Conservation (phyloP, 2,888 invertebrate genomes). For the Pristionchus exspectatus region DNA sequence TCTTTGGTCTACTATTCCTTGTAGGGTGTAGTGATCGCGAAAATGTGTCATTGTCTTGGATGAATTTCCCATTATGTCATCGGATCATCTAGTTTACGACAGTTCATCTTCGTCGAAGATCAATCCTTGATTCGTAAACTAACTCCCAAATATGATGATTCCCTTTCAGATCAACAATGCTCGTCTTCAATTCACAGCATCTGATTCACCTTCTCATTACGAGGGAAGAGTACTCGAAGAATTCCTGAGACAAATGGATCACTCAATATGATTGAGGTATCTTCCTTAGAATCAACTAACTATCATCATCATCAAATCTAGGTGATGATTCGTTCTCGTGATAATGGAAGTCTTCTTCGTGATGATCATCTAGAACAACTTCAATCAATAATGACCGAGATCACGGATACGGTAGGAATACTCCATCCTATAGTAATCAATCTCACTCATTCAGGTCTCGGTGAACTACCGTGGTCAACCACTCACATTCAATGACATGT, state of each 20-base stretch:
- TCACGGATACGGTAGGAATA: constrained; percentile 53
- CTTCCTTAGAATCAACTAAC: no score
- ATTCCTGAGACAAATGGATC: constrained; percentile 71
- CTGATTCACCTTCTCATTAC: constrained; percentile 64
- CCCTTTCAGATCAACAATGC: constrained; percentile 69
- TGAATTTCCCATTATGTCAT: not conserved
- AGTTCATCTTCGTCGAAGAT: not conserved
- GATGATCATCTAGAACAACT: constrained; percentile 60
- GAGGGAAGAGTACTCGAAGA: constrained; percentile 66
- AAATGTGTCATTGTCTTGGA: not conserved
- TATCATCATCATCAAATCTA: constrained; percentile 25
- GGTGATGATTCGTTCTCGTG: constrained; percentile 64
- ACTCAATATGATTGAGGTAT: constrained; percentile 70
- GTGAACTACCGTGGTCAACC: constrained; percentile 43
- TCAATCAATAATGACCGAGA: constrained; percentile 58
- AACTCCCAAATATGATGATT: not conserved
- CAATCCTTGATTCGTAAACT: no score
- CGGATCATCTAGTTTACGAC: not conserved
- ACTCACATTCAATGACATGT: constrained; percentile 62
- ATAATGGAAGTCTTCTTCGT: constrained; percentile 64
- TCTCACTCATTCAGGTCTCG: constrained; percentile 12
- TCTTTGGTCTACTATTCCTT: not conserved
- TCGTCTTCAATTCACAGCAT: constrained; percentile 69
- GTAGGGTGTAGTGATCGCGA: not conserved
- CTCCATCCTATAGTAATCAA: not conserved